Base-by-base conservation (phyloP, 2,888 invertebrate species). In the Philereme vetulata region DNA sequence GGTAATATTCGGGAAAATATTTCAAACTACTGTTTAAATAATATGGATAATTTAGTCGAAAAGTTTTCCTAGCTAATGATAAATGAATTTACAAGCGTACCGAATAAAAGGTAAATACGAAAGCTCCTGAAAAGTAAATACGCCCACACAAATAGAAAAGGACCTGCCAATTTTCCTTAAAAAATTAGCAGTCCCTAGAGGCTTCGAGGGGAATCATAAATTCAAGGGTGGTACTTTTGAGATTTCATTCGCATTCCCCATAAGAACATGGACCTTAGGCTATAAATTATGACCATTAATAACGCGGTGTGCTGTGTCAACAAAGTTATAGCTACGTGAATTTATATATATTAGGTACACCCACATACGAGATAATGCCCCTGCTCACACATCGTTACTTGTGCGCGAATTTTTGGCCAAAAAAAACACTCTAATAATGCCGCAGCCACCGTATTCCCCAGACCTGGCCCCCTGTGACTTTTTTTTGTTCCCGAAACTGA, bases 241-340 rank as follows among this genome's bases (percentile, higher is more conserved):
- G 87, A 87, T 88, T 88, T 82, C 76, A 80, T 83, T 82, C 81
- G 76, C 81, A 79, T 83, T 85, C 84, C 84, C 51, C 85, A 84
- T 84, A 82, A 84, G 84, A 85, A 81, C 80, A 83, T 74, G 78
- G 79, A 78, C 78, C 73, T 77, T 77, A 80, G 77, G 77, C 85
- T 75, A 90, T 90, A 90, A 90, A 90, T 90, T 89, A 88, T 84
- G 76, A 75, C 79, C 86, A 90, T 89, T 88, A 88, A 90, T 90
- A 88, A 89, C 86, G 85, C 73, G 77, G 80, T 75, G 72, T 72
- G 81, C 75, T 84, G 84, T 86, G 88, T 89, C 88, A 89, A 90
- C 88, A 88, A 81, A 57, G 46, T 51, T 10, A 32, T 43, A 34
- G 11, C 4, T 35, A 55, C 45, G n/a, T 51, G 32, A 11, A 11